A percentile compares a stretch with the other conserved stretches of the same genome.
Conservation (phyloP, 2,888 invertebrate genomes). For the Lumbricus terrestris region DNA sequence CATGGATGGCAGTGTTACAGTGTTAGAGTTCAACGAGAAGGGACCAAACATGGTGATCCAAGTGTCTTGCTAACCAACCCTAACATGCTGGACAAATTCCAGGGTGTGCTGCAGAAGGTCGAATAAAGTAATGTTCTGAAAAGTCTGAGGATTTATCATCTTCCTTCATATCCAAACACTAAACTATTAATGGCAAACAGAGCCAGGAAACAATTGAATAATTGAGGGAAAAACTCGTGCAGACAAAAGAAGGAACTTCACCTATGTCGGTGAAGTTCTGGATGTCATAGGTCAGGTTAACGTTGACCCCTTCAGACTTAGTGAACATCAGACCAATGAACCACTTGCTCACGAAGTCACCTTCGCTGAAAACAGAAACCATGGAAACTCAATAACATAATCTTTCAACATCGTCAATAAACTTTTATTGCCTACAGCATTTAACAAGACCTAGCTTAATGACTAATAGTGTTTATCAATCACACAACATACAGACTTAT, state of each 20-base stretch:
- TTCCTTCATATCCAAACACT: background rate
- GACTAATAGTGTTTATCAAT: background rate
- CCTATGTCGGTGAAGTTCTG: slow-evolving; percentile 85
- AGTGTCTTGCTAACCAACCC: background rate
- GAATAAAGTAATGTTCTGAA: background rate
- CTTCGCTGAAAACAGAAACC: background rate
- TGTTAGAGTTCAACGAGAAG: background rate
- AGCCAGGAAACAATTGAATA: background rate
- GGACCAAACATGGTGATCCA: background rate
- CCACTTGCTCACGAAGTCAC: slow-evolving; percentile 74
- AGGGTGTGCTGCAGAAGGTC: background rate
- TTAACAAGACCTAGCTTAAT: background rate
- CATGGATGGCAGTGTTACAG: background rate
- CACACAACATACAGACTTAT: background rate
- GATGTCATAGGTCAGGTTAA: slow-evolving; percentile 91
- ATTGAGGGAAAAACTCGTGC: background rate
- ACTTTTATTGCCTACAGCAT: background rate
- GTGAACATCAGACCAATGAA: slow-evolving; percentile 91
- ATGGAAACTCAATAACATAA: background rate
- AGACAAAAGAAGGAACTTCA: slow-evolving; percentile 47
- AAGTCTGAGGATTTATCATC: background rate
- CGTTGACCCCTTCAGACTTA: slow-evolving; percentile 81
- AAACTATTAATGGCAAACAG: background rate
- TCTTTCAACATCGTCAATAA: background rate
- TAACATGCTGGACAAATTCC: background rate